Base-by-base conservation (phyloP, 2,113 vertebrate species). In the Emydura subglobosa region DNA sequence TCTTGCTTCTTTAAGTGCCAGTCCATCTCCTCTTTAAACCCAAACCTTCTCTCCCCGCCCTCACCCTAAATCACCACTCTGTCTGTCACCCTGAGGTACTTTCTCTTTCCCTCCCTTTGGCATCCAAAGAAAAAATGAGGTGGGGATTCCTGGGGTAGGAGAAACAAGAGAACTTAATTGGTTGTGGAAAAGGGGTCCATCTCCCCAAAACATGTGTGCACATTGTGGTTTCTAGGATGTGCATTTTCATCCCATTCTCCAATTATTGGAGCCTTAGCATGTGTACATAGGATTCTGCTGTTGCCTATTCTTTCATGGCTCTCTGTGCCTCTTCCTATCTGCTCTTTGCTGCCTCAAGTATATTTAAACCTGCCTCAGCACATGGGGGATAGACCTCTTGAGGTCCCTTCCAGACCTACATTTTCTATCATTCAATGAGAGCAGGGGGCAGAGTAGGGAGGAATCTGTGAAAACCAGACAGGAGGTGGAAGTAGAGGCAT, bases 1-100 rank as follows among this genome's bases (percentile, higher is more conserved):
- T 88, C 82, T 1, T 88, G 93, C 72, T 61, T 16, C 54, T 88
- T 61, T 88, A 82, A 90, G 85, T 86, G 50, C 29, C n/a, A 47
- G 39, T 72, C 82, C 87, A 86, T 42, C 55, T 90, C 42, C 91
- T 34, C 59, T 84, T 88, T 74, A 86, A 90, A 82, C 14, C 39
- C 29, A 49, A 74, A 12, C 34, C 78, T 10, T 80, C 57, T 86
- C 54, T 84, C 72, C 90, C 72, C 54, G 1, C 0, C 39, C 68
- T 86, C 76, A 59, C 19, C 54, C 47, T 14, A 24, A 78, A 83
- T 72, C 14, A 0, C 21, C 11, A 5, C 17, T 76, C 17, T 76
- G 27, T 27, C 79, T 50, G 78, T 50, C 1, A 1, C 4, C 0
- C 22, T 83, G 17, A 19, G 2, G 34, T 79, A 7, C 51, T 68